These are phyloP conservation scores for Trichechus manatus DNA, from an alignment of 2,113 vertebrate genomes.

Conservation along the genomic window DNA sequence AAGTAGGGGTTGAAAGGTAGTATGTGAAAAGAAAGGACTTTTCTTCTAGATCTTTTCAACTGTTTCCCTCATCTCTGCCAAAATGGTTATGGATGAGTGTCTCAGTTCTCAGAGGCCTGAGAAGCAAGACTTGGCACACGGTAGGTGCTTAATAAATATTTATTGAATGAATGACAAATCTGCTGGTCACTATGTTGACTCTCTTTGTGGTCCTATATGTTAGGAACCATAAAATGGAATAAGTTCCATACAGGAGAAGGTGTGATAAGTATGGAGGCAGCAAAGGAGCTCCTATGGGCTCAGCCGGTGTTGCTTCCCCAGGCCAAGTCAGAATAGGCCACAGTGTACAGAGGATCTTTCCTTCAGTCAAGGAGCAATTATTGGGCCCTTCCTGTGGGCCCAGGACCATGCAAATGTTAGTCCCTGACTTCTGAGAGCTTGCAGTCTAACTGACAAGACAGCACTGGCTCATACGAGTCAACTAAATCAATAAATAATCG, in stretches of 20 bases:
- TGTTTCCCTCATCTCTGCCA: constrained; percentile 1
- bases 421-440: constrained; percentile 11
- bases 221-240: background rate
- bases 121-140: background rate
- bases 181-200: background rate
- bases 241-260: background rate
- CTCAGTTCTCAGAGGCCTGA: background rate
- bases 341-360: background rate
- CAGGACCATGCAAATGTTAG: background rate
- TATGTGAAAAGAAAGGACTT: background rate
- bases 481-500: constrained; percentile 29
- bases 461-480: background rate
- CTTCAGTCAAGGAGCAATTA: background rate
- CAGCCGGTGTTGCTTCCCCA: background rate
- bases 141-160: background rate
- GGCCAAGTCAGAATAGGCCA: background rate
- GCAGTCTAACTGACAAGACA: background rate
- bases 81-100: background rate
- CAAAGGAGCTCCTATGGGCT: background rate
- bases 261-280: background rate
- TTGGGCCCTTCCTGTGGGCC: background rate
- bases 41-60: constrained; percentile 25
- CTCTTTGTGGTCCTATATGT: background rate
- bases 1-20: background rate
- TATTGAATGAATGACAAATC: background rate